Evolutionary conservation across 2,113 vertebrate species (phyloP), one percentile per base, ranked within the genome.

Genomic region (Saguinus imperator): DNA sequence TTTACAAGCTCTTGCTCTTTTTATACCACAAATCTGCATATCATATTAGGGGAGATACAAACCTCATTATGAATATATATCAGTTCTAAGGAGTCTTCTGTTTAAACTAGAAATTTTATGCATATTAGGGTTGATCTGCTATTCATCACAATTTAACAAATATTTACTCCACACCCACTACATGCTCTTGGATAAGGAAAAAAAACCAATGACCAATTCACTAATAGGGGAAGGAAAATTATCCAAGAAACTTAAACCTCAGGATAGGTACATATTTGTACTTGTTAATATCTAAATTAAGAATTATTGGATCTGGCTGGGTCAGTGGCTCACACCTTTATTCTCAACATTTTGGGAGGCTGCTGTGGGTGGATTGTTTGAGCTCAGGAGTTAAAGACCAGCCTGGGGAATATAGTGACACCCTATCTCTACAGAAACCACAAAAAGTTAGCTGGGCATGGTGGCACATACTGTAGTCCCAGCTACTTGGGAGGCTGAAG

Each of bases 121-220:
- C 23, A 72, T 37, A 40, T 80, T 72, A 89, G 48, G 21, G 23
- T 32, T 92, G 64, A 85, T 82, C 91, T 81, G 76, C 27, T 82
- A 45, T 66, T 76, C 79, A 93, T n/a, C 48, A 75, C 35, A 84
- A 94, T 55, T 93, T 76, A 91, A 80, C n/a, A 92, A 64, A n/a
- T 85, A 76, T 72, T 80, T 75, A 77, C 35, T 81, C 43, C 20
- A 89, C 9, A 73, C 16, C 55, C 79, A 40, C 58, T 52, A 57
- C 9, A 85, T 82, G n/a, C 50, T 77, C 76, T 77, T 91, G 48
- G 52, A 61, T 94, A 87, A 92, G 83, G 96, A 95, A 43, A 75
- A 75, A 40, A 96, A 90, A 68, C 50, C 57, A 94, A 87, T 61
- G 43, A 82, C 29, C 21, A 92, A 35, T 23, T 85, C 68, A 73